A percentile compares a stretch with the other conserved stretches of the same genome.
These are phyloP conservation scores for Drosophila yooni DNA, from an alignment of 2,888 invertebrate genomes.

Conservation along the genomic window DNA sequence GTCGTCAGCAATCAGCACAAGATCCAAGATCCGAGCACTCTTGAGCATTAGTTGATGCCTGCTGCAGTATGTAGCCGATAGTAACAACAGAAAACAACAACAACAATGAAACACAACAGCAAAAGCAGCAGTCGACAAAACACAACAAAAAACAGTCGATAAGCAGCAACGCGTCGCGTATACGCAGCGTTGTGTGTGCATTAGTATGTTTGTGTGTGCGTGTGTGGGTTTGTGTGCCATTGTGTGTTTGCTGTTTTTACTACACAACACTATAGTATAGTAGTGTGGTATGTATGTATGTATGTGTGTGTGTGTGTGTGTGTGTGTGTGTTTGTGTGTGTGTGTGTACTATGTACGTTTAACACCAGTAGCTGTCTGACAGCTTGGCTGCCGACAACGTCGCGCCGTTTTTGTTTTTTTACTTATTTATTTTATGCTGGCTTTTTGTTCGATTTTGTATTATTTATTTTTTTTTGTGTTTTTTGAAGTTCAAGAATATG, in stretches of 20 bases:
- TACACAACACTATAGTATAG: constrained; percentile 60
- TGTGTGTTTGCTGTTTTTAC: constrained; percentile 59
- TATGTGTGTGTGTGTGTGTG: not conserved
- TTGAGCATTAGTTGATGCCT: constrained; percentile 59
- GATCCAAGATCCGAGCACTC: constrained; percentile 44
- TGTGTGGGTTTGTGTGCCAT: constrained; percentile 35
- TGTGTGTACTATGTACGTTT: constrained; percentile 68
- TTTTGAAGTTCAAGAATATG: constrained; percentile 80
- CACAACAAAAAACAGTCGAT: constrained; percentile 31
- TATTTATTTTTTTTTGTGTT: constrained; percentile 30
- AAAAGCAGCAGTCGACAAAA: constrained; percentile 14
- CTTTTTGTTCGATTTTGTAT: constrained; percentile 62
- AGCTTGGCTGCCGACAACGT: constrained; percentile 75
- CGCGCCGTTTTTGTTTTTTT: constrained; percentile 41
- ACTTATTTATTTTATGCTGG: constrained; percentile 71
- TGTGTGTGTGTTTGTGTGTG: too few species aligned
- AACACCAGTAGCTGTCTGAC: constrained; percentile 81
- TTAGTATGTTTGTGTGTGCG: constrained; percentile 19
- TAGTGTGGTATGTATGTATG: constrained; percentile 13
- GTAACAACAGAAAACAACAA: constrained; percentile 28
- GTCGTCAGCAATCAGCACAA: constrained; percentile 30
- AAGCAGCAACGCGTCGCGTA: constrained; percentile 68
- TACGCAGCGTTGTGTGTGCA: constrained; percentile 64
- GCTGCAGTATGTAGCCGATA: constrained; percentile 49
- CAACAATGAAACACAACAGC: constrained; percentile 4